phyloP scores from a whole-genome alignment of 2,797 vertebrate genomes.

The Iguana delicatissima region DNA sequence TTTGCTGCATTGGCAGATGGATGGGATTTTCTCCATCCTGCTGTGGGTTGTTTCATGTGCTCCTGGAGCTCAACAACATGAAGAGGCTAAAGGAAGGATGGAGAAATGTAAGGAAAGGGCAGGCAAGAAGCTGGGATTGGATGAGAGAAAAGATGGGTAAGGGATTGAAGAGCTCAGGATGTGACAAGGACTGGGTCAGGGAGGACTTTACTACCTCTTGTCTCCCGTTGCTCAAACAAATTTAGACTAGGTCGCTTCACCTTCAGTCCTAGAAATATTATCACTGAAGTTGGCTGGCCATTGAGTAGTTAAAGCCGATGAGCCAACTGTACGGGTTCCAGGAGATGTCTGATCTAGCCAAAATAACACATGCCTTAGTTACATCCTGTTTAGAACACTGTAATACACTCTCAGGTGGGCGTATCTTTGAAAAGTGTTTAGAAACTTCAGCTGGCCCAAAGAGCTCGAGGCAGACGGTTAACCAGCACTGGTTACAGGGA shows the following conservation, averaged over 20 bases:
- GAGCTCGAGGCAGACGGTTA: too few relatives aligned
- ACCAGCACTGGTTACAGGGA: too few relatives aligned
- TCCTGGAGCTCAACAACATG: background rate
- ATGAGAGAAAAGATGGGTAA: background rate
- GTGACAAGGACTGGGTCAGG: background rate
- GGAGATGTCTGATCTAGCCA: too few relatives aligned
- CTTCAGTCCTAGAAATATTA: background rate
- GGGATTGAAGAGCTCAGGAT: too few relatives aligned
- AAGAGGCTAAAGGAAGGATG: background rate
- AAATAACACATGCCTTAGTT: too few relatives aligned
- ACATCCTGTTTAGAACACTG: too few relatives aligned
- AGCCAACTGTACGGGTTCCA: too few relatives aligned
- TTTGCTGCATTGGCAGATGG: background rate
- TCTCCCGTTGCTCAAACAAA: background rate
- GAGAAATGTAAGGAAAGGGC: background rate
- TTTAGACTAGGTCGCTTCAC: too few relatives aligned
- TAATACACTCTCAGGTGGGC: too few relatives aligned
- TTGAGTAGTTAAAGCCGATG: too few relatives aligned
- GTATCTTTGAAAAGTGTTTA: too few relatives aligned
- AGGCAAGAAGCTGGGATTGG: background rate
- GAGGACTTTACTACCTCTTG: background rate
- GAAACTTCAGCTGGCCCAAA: too few relatives aligned
- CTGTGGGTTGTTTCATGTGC: background rate
- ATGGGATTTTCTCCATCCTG: background rate
- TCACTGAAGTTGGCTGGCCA: background rate